A percentile compares a stretch with the other conserved stretches of the same genome.
Evolutionary conservation across 2,888 invertebrate genomes (phyloP).

Genomic region (Himalopsyche japonica): DNA sequence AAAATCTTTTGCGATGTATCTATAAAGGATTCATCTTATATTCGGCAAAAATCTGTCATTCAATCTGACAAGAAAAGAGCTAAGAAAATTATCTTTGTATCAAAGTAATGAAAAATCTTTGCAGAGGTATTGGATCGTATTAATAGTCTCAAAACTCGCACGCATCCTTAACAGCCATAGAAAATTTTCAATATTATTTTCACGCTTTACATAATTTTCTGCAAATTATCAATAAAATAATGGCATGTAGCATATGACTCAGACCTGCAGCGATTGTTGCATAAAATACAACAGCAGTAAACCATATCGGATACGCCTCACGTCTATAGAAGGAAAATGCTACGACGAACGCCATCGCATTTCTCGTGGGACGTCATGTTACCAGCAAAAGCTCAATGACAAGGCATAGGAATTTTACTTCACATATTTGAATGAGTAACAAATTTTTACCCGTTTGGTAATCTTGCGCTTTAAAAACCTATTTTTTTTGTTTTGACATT

Average conservation of each 20-base stretch:
- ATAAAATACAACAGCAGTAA: not conserved
- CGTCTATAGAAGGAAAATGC: not conserved
- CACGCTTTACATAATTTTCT: too few species aligned
- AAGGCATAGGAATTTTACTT: not conserved
- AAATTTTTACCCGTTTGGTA: not conserved
- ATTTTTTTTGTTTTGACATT: too few species aligned
- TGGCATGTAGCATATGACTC: not conserved
- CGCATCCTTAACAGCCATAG: too few species aligned
- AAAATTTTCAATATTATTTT: too few species aligned
- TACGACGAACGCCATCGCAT: not conserved
- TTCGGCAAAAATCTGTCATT: too few species aligned
- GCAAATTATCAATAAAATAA: not conserved
- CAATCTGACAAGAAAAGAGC: too few species aligned
- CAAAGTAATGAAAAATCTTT: too few species aligned
- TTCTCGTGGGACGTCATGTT: not conserved
- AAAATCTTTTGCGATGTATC: too few species aligned
- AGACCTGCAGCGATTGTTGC: not conserved
- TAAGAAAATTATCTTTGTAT: too few species aligned
- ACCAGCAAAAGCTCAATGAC: not conserved
- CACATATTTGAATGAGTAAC: not conserved
- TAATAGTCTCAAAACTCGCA: too few species aligned
- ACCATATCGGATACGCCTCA: not conserved
- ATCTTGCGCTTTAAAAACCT: not conserved
- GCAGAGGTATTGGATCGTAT: too few species aligned
- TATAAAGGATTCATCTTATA: too few species aligned